Evolutionary conservation across 2,888 invertebrate species (phyloP), one percentile per base, ranked within the genome.

Genomic region (Pachycephus smyrnensis): DNA sequence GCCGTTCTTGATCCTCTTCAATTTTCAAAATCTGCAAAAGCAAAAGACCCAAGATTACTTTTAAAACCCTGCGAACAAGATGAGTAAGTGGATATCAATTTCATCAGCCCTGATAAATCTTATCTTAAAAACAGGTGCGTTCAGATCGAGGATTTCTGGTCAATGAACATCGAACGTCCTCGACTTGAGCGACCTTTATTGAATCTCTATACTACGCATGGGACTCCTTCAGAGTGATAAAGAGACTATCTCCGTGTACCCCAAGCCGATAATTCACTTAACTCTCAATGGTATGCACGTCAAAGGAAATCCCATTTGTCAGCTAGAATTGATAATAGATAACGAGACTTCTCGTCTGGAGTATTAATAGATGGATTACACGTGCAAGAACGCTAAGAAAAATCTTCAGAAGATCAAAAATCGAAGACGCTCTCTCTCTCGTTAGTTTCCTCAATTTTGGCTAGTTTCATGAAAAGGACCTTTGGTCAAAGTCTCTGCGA

Each of bases 1-100:
- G 78, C 81, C 79, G 79, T 84, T 81, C 77, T 79, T 77, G 84
- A 84, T 82, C 80, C 84, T 83, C 82, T 80, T 23, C 55, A 55
- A 55, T 55, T 23, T 55, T 55, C 55, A 23, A 55, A 55, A 23
- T 55, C 55, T 55, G 55, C 55, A 55, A 55, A 55, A 55, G 23
- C 55, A 55, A 55, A 55, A 1, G 9, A 55, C 23, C 9, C 55
- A 23, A 55, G 55, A 55, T 55, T 55, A 55, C 2, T 55, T 55
- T 55, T 9, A 2, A 23, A 55, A 55, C 23, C 6, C 55, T 55
- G 9, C 23, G 2, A 55, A 23, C 55, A 55, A 2, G 23, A 9
- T 55, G 55, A 55, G 55, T 23, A 23, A 15, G 23, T 55, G 23
- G 55, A 23, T 9, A 55, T 15, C 9, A 23, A 55, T 55, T 55